These are phyloP conservation scores for Acanthaster planci DNA, from an alignment of 35 echinoderm and acorn worm species.

Conservation along the genomic window DNA sequence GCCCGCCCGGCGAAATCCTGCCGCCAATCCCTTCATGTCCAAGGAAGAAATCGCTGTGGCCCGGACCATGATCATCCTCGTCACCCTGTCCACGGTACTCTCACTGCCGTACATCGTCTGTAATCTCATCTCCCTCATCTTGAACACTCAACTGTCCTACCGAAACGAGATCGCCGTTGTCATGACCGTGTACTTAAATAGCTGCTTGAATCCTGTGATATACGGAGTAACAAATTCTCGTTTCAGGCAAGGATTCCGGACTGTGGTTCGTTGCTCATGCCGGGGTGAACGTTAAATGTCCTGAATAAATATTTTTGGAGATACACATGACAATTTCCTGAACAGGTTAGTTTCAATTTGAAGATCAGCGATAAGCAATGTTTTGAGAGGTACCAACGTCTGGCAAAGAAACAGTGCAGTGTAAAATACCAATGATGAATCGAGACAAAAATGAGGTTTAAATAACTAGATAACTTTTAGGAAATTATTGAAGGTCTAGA, in stretches of 20 bases:
- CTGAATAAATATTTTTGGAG: no score
- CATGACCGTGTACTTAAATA: slow-evolving; percentile 24
- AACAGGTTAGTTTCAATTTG: no score
- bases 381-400: no score
- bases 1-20: neutral
- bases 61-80: slow-evolving; percentile 25
- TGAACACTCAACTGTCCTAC: neutral
- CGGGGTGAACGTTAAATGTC: no score
- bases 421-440: no score
- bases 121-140: neutral
- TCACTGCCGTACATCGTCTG: slow-evolving; percentile 18
- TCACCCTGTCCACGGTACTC: neutral
- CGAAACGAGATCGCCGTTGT: neutral
- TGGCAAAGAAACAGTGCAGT: no score
- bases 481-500: no score
- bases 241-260: slow-evolving; percentile 13
- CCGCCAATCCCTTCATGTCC: neutral
- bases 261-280: neutral
- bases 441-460: no score
- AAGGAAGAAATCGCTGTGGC: slow-evolving; percentile 19
- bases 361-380: no score
- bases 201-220: slow-evolving; percentile 29
- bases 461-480: no score
- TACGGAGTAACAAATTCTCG: slow-evolving; percentile 22
- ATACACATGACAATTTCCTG: no score